Base-by-base conservation (phyloP, 2,888 invertebrate species). In the Elaeidobius kamerunicus region DNA sequence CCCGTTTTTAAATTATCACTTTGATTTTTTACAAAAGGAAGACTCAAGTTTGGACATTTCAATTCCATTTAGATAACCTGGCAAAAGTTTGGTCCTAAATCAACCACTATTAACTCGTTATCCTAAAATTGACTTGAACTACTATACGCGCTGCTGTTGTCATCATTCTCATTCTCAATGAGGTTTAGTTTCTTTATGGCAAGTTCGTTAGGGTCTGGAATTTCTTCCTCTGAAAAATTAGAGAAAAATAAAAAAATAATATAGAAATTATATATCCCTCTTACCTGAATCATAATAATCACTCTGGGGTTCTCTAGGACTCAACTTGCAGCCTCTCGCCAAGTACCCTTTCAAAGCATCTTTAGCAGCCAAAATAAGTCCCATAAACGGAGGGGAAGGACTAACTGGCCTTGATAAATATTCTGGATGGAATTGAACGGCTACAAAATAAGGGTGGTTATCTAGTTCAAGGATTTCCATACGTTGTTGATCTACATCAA, bases 341-440 rank as follows among this genome's bases (percentile, higher is more conserved):
- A 91, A 71, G 65, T 86, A 91, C 18, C 73, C 77, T 54, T 84
- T 79, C 23, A 97, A 76, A 71, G 90, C 89, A 3, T 88, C 89
- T 47, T 85, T 83, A 0, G 95, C 85, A 4, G 98, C 96, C 57
- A 98, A 77, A 62, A 99, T 85, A 2, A 99, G 78, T 58, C 99
- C 99, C 60, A 97, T 76, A 74, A 97, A 99, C 5, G 95, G 95
- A 2, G 98, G 93, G 16, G 96, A 96, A 0, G 97, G 95, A 44
- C 84, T 85, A 59, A 95, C 73, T 0, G 96, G 96, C 1, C 96
- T 79, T 0, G 94, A 93, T 55, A 95, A 77, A 71, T 98, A 99
- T 73, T 99, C 99, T 0, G 99, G 99, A 74, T 99, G 99, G 75
- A 88, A 99, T 74, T 99, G 99, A 1, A 95, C 95, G 0, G 90